Percentiles rank a stretch among this genome's conserved stretches.
Conservation (phyloP, 2,113 vertebrate genomes). For the Athene cunicularia region DNA sequence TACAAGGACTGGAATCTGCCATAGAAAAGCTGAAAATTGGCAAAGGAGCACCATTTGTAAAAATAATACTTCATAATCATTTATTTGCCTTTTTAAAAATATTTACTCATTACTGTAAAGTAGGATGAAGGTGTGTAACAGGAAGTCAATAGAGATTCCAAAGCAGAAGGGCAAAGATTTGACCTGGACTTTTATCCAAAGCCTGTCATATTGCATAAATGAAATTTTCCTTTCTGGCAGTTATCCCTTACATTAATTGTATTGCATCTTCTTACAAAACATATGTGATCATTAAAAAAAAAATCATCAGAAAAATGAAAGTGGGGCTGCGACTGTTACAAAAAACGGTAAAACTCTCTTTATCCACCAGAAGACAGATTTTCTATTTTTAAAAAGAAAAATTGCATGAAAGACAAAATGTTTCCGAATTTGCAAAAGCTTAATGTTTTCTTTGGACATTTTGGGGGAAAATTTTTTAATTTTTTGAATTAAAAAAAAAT, state of each 20-base stretch:
- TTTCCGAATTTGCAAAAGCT: background rate
- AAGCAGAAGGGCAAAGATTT: background rate
- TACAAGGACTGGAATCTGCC: background rate
- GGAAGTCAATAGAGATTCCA: background rate
- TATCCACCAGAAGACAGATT: background rate
- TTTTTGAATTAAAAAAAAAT: background rate
- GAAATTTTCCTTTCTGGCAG: background rate
- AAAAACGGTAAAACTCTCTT: background rate
- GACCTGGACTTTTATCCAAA: background rate
- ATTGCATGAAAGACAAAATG: background rate
- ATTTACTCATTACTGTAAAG: background rate
- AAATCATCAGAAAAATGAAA: background rate
- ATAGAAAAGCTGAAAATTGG: background rate
- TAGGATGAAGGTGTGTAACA: background rate
- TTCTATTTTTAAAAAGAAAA: background rate
- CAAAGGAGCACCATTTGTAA: background rate
- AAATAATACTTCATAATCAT: background rate
- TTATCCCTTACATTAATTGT: background rate
- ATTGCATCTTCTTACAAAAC: background rate
- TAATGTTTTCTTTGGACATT: background rate
- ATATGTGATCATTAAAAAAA: background rate
- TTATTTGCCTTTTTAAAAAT: background rate
- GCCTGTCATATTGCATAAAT: background rate
- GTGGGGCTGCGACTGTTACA: too few species aligned
- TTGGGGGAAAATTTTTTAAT: accelerated